Percentiles rank a stretch among this genome's conserved stretches.
Conservation (phyloP, 2,797 vertebrate genomes). For the Spondyliosoma cantharus region DNA sequence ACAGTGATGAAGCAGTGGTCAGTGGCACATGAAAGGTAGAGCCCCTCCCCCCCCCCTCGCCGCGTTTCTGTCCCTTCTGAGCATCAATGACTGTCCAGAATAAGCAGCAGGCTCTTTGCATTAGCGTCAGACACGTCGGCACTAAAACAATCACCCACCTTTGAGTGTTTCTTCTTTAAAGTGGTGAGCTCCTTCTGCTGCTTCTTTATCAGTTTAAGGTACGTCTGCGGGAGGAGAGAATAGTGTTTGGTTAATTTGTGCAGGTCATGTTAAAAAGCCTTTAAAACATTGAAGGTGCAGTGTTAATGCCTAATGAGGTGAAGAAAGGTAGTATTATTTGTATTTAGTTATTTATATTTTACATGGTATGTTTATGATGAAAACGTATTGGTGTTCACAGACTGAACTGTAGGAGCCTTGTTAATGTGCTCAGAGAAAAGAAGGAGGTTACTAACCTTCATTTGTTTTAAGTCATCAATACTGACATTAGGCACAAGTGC, state of each 20-base stretch:
- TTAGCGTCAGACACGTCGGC: constrained; percentile 19
- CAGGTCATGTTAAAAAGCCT: constrained; percentile 1
- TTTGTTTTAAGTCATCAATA: constrained; percentile 98
- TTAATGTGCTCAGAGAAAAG: not conserved
- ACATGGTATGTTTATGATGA: not conserved
- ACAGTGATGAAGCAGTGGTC: constrained; percentile 36
- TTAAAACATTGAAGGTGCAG: not conserved
- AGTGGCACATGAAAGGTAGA: constrained; percentile 63
- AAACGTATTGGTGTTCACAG: not conserved
- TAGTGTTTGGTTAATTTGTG: not conserved
- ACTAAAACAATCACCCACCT: constrained; percentile 83
- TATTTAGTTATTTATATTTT: no score
- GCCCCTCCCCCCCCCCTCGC: not conserved
- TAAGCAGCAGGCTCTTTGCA: constrained; percentile 43
- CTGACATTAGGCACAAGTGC: constrained; percentile 91
- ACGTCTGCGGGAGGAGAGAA: constrained; percentile 85
- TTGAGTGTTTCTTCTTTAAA: constrained; percentile 97
- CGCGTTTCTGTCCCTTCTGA: constrained; percentile 22
- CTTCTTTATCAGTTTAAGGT: constrained; percentile 96
- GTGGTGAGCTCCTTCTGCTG: constrained; percentile 95
- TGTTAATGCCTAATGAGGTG: not conserved
- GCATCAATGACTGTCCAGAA: constrained; percentile 46
- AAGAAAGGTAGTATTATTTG: not conserved
- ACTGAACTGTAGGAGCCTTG: not conserved
- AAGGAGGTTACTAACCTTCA: constrained; percentile 88